Evolutionary conservation across 2,888 invertebrate species (phyloP).

Genomic region (Pterostichus madidus): DNA sequence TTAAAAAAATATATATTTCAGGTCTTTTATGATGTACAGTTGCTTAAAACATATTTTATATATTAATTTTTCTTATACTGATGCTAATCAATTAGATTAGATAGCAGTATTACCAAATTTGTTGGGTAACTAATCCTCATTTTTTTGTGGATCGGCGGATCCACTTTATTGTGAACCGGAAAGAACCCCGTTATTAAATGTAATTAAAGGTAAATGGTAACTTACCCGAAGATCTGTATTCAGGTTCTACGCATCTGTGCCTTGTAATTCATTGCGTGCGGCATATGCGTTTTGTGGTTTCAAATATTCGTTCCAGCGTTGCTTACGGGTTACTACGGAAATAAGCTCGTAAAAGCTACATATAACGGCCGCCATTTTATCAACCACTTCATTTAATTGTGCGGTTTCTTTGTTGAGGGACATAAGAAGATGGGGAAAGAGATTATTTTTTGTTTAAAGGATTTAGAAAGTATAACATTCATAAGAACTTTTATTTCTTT

Average conservation of each 20-base stretch:
- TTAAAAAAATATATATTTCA: too few species aligned
- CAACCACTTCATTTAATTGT: constrained; percentile 50
- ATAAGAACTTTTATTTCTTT: neutral
- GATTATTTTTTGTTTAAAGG: constrained; percentile 22
- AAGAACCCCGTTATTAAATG: constrained; percentile 10
- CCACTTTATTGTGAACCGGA: too few species aligned
- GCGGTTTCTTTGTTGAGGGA: constrained; percentile 22
- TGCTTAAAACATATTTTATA: too few species aligned
- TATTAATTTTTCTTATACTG: too few species aligned
- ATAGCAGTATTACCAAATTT: too few species aligned
- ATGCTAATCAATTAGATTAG: too few species aligned
- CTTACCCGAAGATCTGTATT: constrained; percentile 32
- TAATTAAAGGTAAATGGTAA: neutral
- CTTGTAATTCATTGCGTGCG: constrained; percentile 42
- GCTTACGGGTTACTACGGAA: neutral
- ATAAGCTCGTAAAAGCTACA: constrained; percentile 44
- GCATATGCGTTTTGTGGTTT: constrained; percentile 46
- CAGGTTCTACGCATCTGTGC: constrained; percentile 22
- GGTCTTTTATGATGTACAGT: too few species aligned
- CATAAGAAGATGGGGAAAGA: constrained; percentile 3
- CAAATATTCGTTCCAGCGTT: constrained; percentile 28
- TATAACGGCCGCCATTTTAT: constrained; percentile 36
- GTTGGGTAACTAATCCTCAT: too few species aligned
- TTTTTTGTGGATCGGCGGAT: too few species aligned
- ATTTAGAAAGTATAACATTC: constrained; percentile 20